Base-by-base conservation (phyloP, 2,888 invertebrate species). In the Noctua pronuba region DNA sequence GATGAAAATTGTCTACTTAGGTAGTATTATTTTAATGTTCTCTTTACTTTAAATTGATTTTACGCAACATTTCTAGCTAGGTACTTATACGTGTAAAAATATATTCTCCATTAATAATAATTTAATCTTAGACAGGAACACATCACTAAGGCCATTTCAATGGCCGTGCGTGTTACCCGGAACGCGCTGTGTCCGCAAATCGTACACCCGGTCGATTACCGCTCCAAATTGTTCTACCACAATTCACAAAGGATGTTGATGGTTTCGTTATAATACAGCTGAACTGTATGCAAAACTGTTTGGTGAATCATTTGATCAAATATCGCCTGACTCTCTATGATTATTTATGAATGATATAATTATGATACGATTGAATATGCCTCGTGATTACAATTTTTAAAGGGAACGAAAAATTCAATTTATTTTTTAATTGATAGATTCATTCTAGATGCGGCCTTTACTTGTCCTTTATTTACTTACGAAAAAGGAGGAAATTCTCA, bases 161-260 rank as follows among this genome's bases (percentile, higher is more conserved):
- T 70, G 31, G 31, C 31, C n/a, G 31, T 49, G 24, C 49, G 49
- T 65, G 72, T 74, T 58, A 55, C 38, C 38, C 83, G 35, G 62
- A 62, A 64, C 73, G 41, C 41, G 10, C 7, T 13, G 46, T 31
- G 60, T 28, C 55, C 41, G 65, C 55, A 77, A 69, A 72, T 64
- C 31, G 41, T 28, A 55, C 24, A 28, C 18, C 38, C 31, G 46
- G 44, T 52, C 64, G 13, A 55, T 28, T 49, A 69, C 31, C 69
- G 69, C 38, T 73, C 52, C 73, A 84, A 82, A 86, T 79, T 79
- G 83, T 31, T 74, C 49, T n/a, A 35, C 35, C 41, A 52, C 21
- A 35, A 46, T 38, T 73, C 35, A 62, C 31, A 75, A 64, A 83
- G 83, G 83, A 84, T 73, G 86, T 84, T 67, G 75, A 73, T 52